Evolutionary conservation across 2,797 vertebrate genomes (phyloP).

Genomic region (Chelonia mydas): DNA sequence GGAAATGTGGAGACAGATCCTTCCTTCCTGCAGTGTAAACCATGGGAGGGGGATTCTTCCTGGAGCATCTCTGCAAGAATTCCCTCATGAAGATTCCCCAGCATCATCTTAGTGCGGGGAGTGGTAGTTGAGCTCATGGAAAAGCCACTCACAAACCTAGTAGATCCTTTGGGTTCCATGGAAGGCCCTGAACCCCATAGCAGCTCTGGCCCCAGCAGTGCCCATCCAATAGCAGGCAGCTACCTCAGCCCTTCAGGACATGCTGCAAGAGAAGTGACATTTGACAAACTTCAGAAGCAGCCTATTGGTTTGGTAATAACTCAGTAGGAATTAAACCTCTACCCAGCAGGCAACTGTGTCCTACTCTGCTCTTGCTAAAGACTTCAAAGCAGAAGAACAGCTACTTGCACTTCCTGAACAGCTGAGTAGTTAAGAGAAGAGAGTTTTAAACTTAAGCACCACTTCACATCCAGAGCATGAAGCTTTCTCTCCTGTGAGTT

Average conservation of each 20-base stretch:
- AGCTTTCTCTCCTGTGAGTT: too few species aligned
- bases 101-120: rapidly evolving
- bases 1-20: not conserved
- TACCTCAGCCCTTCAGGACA: not conserved
- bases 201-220: not conserved
- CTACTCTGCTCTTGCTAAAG: too few species aligned
- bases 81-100: not conserved
- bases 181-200: not conserved
- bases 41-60: not conserved
- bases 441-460: too few species aligned
- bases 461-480: too few species aligned
- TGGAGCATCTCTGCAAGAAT: not conserved
- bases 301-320: not conserved
- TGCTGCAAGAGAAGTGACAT: not conserved
- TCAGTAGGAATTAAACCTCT: too few species aligned
- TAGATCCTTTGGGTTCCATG: not conserved
- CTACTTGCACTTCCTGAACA: too few species aligned
- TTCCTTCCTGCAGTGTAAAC: not conserved
- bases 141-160: not conserved
- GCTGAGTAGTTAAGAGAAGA: too few species aligned
- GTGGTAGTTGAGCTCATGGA: not conserved
- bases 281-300: not conserved
- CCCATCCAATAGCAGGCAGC: not conserved
- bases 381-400: too few species aligned
- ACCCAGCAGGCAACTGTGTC: too few species aligned